Conservation (phyloP, 2,797 vertebrate species). For the Catharus ustulatus region DNA sequence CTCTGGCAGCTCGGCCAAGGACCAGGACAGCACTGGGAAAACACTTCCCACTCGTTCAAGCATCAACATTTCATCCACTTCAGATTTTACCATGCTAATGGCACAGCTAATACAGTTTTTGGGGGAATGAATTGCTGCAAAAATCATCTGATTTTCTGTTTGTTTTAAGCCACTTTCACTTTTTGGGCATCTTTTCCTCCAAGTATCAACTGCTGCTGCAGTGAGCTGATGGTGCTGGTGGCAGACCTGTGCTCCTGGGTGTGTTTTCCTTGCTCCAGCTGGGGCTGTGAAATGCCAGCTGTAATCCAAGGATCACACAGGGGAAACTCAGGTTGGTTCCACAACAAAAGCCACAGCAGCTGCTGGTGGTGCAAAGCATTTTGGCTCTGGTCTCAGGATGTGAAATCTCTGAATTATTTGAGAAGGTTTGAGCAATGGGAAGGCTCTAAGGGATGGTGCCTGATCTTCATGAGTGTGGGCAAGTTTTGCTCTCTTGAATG, state of each 20-base stretch:
- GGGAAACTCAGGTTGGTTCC: background rate
- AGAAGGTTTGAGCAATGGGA: background rate
- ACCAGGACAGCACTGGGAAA: background rate
- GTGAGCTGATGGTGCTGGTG: background rate
- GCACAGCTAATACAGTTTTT: background rate
- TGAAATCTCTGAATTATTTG: background rate
- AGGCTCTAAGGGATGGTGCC: background rate
- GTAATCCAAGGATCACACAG: background rate
- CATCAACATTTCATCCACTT: background rate
- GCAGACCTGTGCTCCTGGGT: background rate
- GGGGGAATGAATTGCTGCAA: background rate
- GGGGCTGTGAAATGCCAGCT: background rate
- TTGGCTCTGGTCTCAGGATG: background rate
- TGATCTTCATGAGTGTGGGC: accelerated
- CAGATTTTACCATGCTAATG: background rate
- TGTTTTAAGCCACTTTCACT: background rate
- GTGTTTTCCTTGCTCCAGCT: accelerated
- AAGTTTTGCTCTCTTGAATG: background rate
- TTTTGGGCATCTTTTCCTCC: background rate
- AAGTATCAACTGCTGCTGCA: background rate
- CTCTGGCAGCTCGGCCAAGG: background rate
- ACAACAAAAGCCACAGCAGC: background rate
- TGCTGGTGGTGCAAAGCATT: background rate
- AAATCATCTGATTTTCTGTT: background rate
- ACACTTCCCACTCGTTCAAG: background rate